Base-by-base conservation (phyloP, 2,797 vertebrate genomes). In the Tenualosa ilisha region DNA sequence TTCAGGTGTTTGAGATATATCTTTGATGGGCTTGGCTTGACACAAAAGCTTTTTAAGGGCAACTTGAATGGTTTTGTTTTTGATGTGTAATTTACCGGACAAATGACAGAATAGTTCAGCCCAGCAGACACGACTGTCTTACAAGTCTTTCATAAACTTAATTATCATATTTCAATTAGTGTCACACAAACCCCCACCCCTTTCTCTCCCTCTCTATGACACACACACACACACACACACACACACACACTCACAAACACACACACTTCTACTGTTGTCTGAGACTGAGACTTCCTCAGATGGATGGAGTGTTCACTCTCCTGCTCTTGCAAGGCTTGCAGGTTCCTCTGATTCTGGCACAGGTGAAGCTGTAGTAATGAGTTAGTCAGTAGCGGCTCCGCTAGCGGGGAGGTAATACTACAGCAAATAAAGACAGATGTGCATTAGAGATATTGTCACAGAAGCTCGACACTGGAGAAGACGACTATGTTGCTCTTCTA, bases 381-480 rank as follows among this genome's bases (percentile, higher is more conserved):
- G 91, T 88, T 75, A 90, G 85, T 90, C 86, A 88, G 91, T 91
- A 90, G 86, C 84, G 68, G 91, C 88, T 88, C 88, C 92, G 91
- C 89, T 90, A 89, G 84, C 88, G 90, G 89, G 89, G 89, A 89
- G 92, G 91, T 92, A 88, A 91, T 82, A 91, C 90, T 31, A 68
- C 81, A 79, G 86, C 85, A 90, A 85, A 90, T 91, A 85, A 87
- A 91, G 90, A 88, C 87, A 24, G 37, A 31, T 68, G 65, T 68
- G n/a, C 65, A 72, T 72, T 12, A 72, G 12, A 72, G 65, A 0
- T 86, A 81, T 87, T 83, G 65, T 65, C 81, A 83, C 50, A 86
- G 83, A 72, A 81, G 86, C 51, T 26, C 85, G 31, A 72, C 81
- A 59, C 24, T 7, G 65, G 31, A 72, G 0, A 15, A 13, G 13